Evolutionary conservation across 2,888 invertebrate species (phyloP).

Genomic region (Anodontia alba): DNA sequence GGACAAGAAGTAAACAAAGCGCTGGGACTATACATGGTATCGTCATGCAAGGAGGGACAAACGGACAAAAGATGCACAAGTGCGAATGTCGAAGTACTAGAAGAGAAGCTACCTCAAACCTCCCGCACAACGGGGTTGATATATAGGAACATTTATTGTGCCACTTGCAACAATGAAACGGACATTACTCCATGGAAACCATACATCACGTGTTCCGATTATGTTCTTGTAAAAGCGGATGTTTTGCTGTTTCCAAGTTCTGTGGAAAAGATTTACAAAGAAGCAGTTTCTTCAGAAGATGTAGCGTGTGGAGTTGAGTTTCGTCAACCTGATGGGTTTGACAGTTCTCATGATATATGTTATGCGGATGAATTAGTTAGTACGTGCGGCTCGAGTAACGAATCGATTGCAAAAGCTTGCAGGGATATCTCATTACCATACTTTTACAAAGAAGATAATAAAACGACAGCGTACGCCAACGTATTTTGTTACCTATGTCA

Average conservation of each 20-base stretch:
- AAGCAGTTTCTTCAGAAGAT: slow-evolving; percentile 1
- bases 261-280: slow-evolving; percentile 33
- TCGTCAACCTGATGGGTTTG: slow-evolving; percentile 33
- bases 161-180: slow-evolving; percentile 30
- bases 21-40: slow-evolving; percentile 24
- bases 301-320: slow-evolving; percentile 42
- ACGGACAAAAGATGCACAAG: slow-evolving; percentile 38
- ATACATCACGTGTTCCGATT: slow-evolving; percentile 40
- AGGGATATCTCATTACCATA: slow-evolving; percentile 35
- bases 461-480: slow-evolving; percentile 39
- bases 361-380: slow-evolving; percentile 23
- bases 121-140: slow-evolving; percentile 13
- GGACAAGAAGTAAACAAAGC: background rate
- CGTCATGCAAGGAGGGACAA: background rate
- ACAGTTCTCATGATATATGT: slow-evolving; percentile 31
- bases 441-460: slow-evolving; percentile 16
- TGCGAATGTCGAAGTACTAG: slow-evolving; percentile 21
- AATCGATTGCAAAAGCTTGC: slow-evolving; percentile 29
- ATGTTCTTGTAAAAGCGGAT: slow-evolving; percentile 37
- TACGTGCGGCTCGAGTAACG: slow-evolving; percentile 17
- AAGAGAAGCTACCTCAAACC: slow-evolving; percentile 37
- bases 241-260: slow-evolving; percentile 42
- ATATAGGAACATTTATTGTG: slow-evolving; percentile 53
- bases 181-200: slow-evolving; percentile 38
- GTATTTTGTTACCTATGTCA: slow-evolving; percentile 50